phyloP scores from a whole-genome alignment of 2,113 vertebrate species.

The Chauna torquata region DNA sequence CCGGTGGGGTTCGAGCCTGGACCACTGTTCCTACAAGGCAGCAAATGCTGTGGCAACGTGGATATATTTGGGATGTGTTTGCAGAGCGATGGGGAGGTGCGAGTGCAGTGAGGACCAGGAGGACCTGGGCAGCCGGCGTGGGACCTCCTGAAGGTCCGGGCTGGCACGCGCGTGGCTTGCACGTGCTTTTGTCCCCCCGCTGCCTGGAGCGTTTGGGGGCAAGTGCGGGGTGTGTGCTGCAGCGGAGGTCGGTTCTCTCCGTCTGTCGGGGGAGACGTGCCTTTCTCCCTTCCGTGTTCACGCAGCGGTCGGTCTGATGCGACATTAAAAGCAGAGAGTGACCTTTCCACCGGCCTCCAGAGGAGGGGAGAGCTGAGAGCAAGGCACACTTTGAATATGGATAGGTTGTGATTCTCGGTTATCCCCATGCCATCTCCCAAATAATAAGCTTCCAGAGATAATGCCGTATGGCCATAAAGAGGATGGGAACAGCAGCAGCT shows the following conservation, averaged over 20 bases:
- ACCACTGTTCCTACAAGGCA: too few relatives aligned
- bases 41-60: accelerated
- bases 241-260: not conserved
- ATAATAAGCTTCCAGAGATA: not conserved
- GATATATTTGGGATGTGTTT: not conserved
- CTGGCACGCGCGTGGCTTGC: accelerated
- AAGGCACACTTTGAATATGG: not conserved
- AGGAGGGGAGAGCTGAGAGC: not conserved
- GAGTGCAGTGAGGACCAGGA: not conserved
- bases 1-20: not conserved
- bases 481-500: not conserved
- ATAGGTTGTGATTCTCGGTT: not conserved
- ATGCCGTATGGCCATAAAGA: not conserved
- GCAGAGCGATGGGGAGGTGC: not conserved
- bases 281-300: not conserved
- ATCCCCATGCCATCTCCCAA: not conserved
- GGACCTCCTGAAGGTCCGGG: too few relatives aligned
- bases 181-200: accelerated
- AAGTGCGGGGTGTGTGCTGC: not conserved
- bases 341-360: not conserved
- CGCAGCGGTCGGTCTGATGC: not conserved
- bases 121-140: not conserved
- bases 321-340: conserved; percentile 27
- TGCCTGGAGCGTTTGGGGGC: not conserved
- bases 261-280: accelerated